These are phyloP conservation scores for Pimpla rufipes DNA, from an alignment of 2,888 invertebrate genomes.

Conservation along the genomic window DNA sequence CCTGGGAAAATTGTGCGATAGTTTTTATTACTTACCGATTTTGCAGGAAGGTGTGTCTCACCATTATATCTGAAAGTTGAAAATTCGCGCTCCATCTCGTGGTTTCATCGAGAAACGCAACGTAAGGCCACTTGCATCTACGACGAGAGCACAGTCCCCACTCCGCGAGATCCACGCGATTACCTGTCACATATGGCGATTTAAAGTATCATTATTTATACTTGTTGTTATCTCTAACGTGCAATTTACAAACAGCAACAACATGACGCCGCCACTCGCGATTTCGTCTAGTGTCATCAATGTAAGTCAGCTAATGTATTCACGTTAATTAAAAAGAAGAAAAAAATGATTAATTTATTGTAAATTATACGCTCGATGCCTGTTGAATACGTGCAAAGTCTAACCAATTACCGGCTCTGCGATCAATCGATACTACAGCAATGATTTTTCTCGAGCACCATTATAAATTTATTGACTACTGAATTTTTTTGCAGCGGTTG, in stretches of 20 bases:
- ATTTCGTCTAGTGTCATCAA: constrained; percentile 65
- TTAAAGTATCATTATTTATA: constrained; percentile 50
- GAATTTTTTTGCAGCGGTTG: constrained; percentile 87
- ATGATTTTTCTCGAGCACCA: neutral
- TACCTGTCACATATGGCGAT: constrained; percentile 68
- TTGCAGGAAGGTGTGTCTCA: too few species aligned
- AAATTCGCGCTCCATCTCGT: too few species aligned
- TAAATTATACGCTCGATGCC: constrained; percentile 27
- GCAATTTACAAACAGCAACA: constrained; percentile 33
- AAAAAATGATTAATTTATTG: neutral
- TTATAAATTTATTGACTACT: neutral
- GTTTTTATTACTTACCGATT: too few species aligned
- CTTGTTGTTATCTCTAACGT: constrained; percentile 46
- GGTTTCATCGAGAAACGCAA: too few species aligned
- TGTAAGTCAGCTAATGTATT: constrained; percentile 24
- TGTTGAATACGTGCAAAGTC: constrained; percentile 14
- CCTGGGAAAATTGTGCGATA: too few species aligned
- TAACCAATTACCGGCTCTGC: constrained; percentile 17
- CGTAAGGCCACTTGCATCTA: too few species aligned
- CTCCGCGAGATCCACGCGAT: neutral
- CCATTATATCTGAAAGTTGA: too few species aligned
- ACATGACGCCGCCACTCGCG: constrained; percentile 64
- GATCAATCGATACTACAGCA: neutral
- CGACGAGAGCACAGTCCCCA: too few species aligned
- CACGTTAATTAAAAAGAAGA: neutral